A percentile compares a stretch with the other conserved stretches of the same genome.
phyloP scores from a whole-genome alignment of 2,888 invertebrate genomes.

The Pimpla rufipes region DNA sequence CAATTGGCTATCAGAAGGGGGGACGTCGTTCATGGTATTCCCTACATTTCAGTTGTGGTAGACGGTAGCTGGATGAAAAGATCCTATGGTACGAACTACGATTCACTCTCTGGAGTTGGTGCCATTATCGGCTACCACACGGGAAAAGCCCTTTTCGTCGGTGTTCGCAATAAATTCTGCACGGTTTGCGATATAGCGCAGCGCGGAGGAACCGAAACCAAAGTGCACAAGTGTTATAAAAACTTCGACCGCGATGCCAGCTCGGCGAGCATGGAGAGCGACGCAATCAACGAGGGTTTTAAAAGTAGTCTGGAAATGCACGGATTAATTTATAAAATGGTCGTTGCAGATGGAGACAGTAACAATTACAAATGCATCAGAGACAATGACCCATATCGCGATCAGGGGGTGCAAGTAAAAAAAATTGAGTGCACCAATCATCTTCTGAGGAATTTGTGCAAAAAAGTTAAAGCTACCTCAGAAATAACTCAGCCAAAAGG shows the following conservation, averaged over 20 bases:
- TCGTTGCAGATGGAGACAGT: constrained; percentile 77
- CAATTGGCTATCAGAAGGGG: constrained; percentile 40
- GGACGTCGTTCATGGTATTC: constrained; percentile 54
- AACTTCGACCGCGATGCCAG: constrained; percentile 72
- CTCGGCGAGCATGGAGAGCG: constrained; percentile 76
- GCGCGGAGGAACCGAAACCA: constrained; percentile 3
- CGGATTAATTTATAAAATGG: constrained; percentile 63
- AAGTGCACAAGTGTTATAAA: constrained; percentile 72
- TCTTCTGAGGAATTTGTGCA: constrained; percentile 71
- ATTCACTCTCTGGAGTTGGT: constrained; percentile 69
- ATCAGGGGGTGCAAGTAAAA: constrained; percentile 62
- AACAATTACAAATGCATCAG: constrained; percentile 76
- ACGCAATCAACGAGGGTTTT: constrained; percentile 71
- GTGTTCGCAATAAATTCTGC: constrained; percentile 76
- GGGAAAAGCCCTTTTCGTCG: constrained; percentile 72
- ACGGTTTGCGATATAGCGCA: constrained; percentile 56
- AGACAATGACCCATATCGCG: constrained; percentile 73
- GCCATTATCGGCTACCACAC: constrained; percentile 68
- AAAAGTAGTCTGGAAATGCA: constrained; percentile 67
- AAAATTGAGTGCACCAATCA: constrained; percentile 81
- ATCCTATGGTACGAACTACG: constrained; percentile 65
- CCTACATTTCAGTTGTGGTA: constrained; percentile 63
- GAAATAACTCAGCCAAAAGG: constrained; percentile 14
- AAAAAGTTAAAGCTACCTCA: constrained; percentile 39
- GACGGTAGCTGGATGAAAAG: constrained; percentile 72